Base-by-base conservation (phyloP, 2,797 vertebrate species). In the Phalanger gymnotis region DNA sequence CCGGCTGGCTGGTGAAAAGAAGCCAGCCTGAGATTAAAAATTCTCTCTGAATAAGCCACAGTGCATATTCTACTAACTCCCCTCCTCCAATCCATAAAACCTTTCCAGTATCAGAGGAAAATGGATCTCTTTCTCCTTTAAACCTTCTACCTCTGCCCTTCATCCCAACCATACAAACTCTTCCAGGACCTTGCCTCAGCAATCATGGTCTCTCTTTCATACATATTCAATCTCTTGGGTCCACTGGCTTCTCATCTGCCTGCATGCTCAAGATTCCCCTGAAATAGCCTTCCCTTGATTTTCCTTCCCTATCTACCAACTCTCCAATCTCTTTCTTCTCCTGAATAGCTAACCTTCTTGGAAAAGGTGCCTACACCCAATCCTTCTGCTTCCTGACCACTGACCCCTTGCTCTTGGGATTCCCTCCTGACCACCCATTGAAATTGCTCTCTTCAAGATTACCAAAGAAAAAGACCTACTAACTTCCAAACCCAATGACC, bases 21-120 rank as follows among this genome's bases (percentile, higher is more conserved):
- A 97, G 95, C 92, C 95, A 96, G 96, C 97, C 97, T 96, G 97
- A 97, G 96, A 97, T 87, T 96, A 95, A 96, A 96, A 95, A 97
- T 96, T 95, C 94, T 87, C 95, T 87, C 73, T 47, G 73, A 87
- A 87, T 87, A 87, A 87, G 3, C 73, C 73, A 87, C 40, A 47
- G 73, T 87, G 22, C 73, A 87, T 87, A 87, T 87, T 87, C 25
- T 25, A 87, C 73, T 22, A 51, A 51, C 22, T 47, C 73, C 73
- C 73, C 73, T 87, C 73, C 73, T 87, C 73, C 73, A 87, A 51
- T 51, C 40, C 73, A 27, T 40, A 87, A 47, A 87, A 51, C 25
- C 40, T 87, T 47, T 81, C 28, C 54, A 28, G 52, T 54, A 54
- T 87, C 54, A 11, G 34, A 54, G 54, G 57, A 87, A 91, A 95